These are phyloP conservation scores for Oryzias woworae DNA, from an alignment of 2,113 vertebrate genomes.

Conservation along the genomic window DNA sequence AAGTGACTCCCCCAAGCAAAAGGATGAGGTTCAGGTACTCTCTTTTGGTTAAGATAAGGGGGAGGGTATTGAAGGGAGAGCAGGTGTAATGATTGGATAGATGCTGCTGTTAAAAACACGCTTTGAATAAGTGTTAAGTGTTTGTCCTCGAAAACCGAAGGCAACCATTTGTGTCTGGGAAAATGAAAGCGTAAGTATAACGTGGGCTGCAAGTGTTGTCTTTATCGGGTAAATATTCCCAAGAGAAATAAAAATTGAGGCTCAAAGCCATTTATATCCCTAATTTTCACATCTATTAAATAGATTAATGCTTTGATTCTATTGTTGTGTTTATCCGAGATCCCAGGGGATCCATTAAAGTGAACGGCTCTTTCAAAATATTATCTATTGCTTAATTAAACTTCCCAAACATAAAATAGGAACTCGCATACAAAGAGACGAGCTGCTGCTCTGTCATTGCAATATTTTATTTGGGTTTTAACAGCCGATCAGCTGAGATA, in stretches of 20 bases:
- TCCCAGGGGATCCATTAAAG: constrained; percentile 96
- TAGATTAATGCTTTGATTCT: constrained; percentile 98
- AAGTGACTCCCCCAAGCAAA: constrained; percentile 22
- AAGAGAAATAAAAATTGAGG: constrained; percentile 78
- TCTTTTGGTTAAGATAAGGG: constrained; percentile 1
- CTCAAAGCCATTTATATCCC: constrained; percentile 88
- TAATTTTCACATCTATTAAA: constrained; percentile 95
- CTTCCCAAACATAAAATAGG: constrained; percentile 95
- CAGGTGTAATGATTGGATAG: constrained; percentile 24
- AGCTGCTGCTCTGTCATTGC: constrained; percentile 85
- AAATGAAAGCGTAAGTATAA: constrained; percentile 65
- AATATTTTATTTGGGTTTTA: constrained; percentile 84
- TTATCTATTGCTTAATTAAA: constrained; percentile 99
- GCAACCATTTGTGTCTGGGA: constrained; percentile 55
- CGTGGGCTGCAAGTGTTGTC: constrained; percentile 77
- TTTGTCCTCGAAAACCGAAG: constrained; percentile 70
- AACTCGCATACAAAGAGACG: constrained; percentile 88
- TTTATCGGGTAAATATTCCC: constrained; percentile 80
- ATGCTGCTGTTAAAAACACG: constrained; percentile 36
- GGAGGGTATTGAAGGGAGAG: constrained; percentile 21
- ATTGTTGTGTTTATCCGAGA: constrained; percentile 91
- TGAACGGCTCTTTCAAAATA: constrained; percentile 94
- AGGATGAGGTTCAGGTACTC: constrained; percentile 3
- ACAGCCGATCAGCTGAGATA: constrained; percentile 83
- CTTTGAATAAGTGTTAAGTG: constrained; percentile 48